Evolutionary conservation across 2,888 invertebrate species (phyloP).

Genomic region (Plagiodera versicolora): DNA sequence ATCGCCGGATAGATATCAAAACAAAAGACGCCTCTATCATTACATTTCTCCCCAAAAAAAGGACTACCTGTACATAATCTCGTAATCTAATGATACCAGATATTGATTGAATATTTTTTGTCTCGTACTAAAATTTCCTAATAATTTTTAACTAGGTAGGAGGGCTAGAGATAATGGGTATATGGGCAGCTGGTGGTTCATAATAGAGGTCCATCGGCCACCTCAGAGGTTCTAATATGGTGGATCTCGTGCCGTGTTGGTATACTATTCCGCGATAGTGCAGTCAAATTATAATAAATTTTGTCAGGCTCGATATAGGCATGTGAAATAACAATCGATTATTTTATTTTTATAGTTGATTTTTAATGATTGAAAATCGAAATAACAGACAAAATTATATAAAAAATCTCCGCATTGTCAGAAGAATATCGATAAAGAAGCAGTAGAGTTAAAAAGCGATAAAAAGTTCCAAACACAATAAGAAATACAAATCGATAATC

Average conservation of each 20-base stretch:
- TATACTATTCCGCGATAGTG: background rate
- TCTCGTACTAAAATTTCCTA: conserved; percentile 39
- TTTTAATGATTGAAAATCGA: too few relatives aligned
- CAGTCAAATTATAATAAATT: background rate
- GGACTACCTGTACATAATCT: conserved; percentile 8
- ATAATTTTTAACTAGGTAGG: conserved; percentile 42
- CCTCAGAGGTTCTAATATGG: conserved; percentile 8
- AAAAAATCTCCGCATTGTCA: too few relatives aligned
- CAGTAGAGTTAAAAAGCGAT: too few relatives aligned
- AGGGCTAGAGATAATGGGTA: conserved; percentile 34
- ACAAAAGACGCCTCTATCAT: conserved; percentile 3
- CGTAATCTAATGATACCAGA: conserved; percentile 17
- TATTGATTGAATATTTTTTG: conserved; percentile 28
- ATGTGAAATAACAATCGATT: too few relatives aligned
- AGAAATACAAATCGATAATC: too few relatives aligned
- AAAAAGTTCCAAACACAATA: too few relatives aligned
- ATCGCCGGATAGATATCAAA: conserved; percentile 2
- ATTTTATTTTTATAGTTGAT: too few relatives aligned
- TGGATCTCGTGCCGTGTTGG: conserved; percentile 3
- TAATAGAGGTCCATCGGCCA: conserved; percentile 10
- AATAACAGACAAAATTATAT: too few relatives aligned
- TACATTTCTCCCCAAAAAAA: background rate
- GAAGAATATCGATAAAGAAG: too few relatives aligned
- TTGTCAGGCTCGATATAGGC: too few relatives aligned
- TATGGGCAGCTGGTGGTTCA: conserved; percentile 15